These are phyloP conservation scores for Sebastiscus albofasciatus DNA, from an alignment of 2,797 vertebrate genomes.

Conservation along the genomic window DNA sequence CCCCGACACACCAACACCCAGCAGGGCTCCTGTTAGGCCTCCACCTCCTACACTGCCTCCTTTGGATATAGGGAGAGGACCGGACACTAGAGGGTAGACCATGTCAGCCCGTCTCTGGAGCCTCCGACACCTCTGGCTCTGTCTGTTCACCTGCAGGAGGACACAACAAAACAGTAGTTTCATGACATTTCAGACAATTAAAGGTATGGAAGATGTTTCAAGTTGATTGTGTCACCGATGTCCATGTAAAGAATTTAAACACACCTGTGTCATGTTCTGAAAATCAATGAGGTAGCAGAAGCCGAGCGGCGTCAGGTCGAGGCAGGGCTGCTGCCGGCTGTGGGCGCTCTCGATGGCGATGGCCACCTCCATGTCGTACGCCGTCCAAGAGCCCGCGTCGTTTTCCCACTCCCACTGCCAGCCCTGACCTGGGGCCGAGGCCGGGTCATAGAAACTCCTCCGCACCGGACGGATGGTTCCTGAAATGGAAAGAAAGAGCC, in stretches of 20 bases:
- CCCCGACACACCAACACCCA: constrained; percentile 83
- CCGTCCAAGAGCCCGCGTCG: constrained; percentile 90
- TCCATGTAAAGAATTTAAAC: not conserved
- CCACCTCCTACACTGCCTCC: constrained; percentile 65
- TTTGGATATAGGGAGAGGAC: constrained; percentile 83
- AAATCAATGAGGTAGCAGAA: constrained; percentile 94
- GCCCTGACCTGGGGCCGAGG: constrained; percentile 91
- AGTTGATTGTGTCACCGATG: not conserved
- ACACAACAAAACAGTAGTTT: not conserved
- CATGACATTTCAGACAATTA: not conserved
- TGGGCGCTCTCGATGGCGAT: constrained; percentile 91
- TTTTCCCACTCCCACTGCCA: constrained; percentile 98
- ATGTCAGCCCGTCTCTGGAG: constrained; percentile 91
- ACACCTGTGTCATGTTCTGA: constrained; percentile 93
- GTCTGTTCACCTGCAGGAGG: constrained; percentile 88
- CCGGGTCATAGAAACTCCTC: constrained; percentile 90
- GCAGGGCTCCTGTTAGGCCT: constrained; percentile 77
- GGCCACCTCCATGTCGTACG: constrained; percentile 93
- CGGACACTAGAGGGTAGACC: constrained; percentile 89
- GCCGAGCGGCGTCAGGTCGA: constrained; percentile 92
- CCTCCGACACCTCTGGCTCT: constrained; percentile 91
- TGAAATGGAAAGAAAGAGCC: constrained; percentile 44
- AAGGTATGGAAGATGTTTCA: not conserved
- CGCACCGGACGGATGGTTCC: constrained; percentile 94
- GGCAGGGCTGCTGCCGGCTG: constrained; percentile 89